A percentile compares a stretch with the other conserved stretches of the same genome.
These are phyloP conservation scores for Ectemnius lituratus DNA, from an alignment of 2,888 invertebrate species.

Conservation along the genomic window DNA sequence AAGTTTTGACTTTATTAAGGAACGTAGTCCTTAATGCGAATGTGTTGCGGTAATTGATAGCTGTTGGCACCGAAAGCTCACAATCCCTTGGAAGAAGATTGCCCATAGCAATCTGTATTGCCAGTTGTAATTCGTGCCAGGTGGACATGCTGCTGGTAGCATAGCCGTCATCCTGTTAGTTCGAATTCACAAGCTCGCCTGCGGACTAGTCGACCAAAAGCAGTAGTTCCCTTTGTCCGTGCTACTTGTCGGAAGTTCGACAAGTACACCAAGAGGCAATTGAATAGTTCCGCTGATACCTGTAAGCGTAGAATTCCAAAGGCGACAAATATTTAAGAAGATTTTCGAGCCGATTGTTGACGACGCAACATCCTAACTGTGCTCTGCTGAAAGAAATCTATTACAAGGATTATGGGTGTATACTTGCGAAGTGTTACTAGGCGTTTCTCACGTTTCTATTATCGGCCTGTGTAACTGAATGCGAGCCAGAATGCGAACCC, in stretches of 20 bases:
- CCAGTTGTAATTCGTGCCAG: constrained; percentile 30
- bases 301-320: too few species aligned
- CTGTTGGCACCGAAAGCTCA: constrained; percentile 43
- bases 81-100: constrained; percentile 42
- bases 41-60: constrained; percentile 47
- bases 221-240: background rate
- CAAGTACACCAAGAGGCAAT: background rate
- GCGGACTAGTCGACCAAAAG: constrained; percentile 10
- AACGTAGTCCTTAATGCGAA: constrained; percentile 19
- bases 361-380: too few species aligned
- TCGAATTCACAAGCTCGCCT: background rate
- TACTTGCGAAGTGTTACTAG: background rate
- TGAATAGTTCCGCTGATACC: background rate
- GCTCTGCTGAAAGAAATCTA: too few species aligned
- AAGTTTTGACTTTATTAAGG: constrained; percentile 21
- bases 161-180: too few species aligned
- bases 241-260: background rate
- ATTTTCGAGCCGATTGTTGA: too few species aligned
- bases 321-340: too few species aligned
- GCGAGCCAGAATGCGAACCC: constrained; percentile 17
- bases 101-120: constrained; percentile 53
- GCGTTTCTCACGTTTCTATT: constrained; percentile 26
- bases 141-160: constrained; percentile 3
- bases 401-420: background rate
- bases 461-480: constrained; percentile 12